These are phyloP conservation scores for Rhinichthys klamathensis DNA, from an alignment of 2,113 vertebrate genomes.

Conservation along the genomic window DNA sequence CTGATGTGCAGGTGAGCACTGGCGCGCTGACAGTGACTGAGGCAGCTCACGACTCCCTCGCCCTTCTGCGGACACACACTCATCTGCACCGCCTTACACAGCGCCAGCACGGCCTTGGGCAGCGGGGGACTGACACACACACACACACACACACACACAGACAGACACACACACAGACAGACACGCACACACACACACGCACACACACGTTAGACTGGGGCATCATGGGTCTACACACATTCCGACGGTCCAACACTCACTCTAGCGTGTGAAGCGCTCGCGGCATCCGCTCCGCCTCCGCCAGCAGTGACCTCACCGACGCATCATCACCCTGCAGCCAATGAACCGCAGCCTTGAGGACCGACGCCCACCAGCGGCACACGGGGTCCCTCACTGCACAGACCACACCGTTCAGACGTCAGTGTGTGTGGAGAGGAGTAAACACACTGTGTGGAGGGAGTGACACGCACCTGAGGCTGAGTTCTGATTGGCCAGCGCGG, in stretches of 20 bases:
- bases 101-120: slow-evolving; percentile 85
- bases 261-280: slow-evolving; percentile 88
- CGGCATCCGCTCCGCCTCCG: slow-evolving; percentile 89
- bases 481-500: slow-evolving; percentile 71
- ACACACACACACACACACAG: slow-evolving; percentile 56
- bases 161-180: slow-evolving; percentile 70
- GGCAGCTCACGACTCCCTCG: slow-evolving; percentile 80
- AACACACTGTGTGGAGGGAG: background rate
- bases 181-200: slow-evolving; percentile 49
- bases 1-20: slow-evolving; percentile 88
- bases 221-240: background rate
- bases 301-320: slow-evolving; percentile 79
- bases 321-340: slow-evolving; percentile 92
- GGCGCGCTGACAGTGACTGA: slow-evolving; percentile 88
- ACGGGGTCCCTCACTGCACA: slow-evolving; percentile 85
- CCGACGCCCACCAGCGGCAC: slow-evolving; percentile 94
- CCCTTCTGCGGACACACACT: slow-evolving; percentile 87
- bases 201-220: background rate
- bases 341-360: slow-evolving; percentile 83
- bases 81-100: slow-evolving; percentile 90
- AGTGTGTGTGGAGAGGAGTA: background rate
- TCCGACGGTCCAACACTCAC: slow-evolving; percentile 73
- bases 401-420: background rate
- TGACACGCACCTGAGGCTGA: slow-evolving; percentile 65
- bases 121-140: slow-evolving; percentile 83